phyloP scores from a whole-genome alignment of 2,888 invertebrate species.

The Chloromyia formosa region DNA sequence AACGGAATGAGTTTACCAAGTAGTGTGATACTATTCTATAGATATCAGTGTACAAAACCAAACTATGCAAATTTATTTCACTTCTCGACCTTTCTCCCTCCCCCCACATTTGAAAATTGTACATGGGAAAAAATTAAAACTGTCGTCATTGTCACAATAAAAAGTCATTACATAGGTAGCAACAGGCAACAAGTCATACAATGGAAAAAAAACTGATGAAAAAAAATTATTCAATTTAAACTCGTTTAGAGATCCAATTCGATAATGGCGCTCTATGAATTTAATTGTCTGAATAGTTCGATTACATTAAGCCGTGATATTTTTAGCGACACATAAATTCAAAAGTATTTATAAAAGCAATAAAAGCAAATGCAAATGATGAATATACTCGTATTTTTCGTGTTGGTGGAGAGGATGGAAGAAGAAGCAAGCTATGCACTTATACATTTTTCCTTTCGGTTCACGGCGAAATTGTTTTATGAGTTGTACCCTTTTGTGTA shows the following conservation, averaged over 20 bases:
- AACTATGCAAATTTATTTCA: slow-evolving; percentile 21
- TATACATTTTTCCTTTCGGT: too few relatives aligned
- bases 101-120: background rate
- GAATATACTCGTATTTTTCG: background rate
- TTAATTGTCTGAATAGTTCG: slow-evolving; percentile 26
- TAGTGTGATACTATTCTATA: too few relatives aligned
- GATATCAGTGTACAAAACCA: too few relatives aligned
- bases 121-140: slow-evolving; percentile 15
- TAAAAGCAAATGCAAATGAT: slow-evolving; percentile 5
- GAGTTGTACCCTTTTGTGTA: too few relatives aligned
- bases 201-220: background rate
- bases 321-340: slow-evolving; percentile 19
- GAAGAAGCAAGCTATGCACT: too few relatives aligned
- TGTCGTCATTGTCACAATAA: slow-evolving; percentile 8
- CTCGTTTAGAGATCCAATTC: slow-evolving; percentile 26
- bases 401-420: background rate
- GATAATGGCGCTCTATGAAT: slow-evolving; percentile 28
- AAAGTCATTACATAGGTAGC: slow-evolving; percentile 4
- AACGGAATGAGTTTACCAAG: too few relatives aligned
- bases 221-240: slow-evolving; percentile 32
- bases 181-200: background rate
- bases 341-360: slow-evolving; percentile 1
- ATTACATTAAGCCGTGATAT: slow-evolving; percentile 18
- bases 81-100: slow-evolving; percentile 11
- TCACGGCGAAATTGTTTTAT: too few relatives aligned